These are phyloP conservation scores for Leptocoma aspasia DNA, from an alignment of 2,113 vertebrate genomes.

Conservation along the genomic window DNA sequence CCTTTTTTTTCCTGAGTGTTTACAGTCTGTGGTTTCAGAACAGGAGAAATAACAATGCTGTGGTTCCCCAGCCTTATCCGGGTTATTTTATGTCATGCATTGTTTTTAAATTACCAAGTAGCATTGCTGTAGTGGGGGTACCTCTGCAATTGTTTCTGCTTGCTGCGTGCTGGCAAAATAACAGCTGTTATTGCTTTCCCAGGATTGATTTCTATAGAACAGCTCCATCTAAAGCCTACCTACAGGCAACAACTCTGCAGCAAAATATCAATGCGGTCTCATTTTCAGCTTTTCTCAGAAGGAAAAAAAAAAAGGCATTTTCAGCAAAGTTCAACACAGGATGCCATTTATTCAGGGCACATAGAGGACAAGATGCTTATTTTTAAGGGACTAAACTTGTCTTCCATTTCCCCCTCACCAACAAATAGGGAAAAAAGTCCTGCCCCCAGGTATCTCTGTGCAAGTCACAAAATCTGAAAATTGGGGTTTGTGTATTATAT, in stretches of 20 bases:
- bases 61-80: neutral
- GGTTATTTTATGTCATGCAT: slow-evolving; percentile 4
- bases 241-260: slow-evolving; percentile 56
- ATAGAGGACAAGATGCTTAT: neutral
- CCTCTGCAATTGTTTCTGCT: slow-evolving; percentile 1
- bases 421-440: neutral
- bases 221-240: slow-evolving; percentile 61
- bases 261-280: neutral
- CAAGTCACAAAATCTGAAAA: neutral
- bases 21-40: neutral
- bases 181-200: slow-evolving; percentile 31
- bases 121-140: neutral
- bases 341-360: neutral
- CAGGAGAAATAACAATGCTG: neutral
- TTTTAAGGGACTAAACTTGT: neutral
- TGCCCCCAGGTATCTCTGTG: neutral
- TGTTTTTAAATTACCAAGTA: slow-evolving; percentile 2
- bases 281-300: neutral
- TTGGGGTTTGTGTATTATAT: neutral
- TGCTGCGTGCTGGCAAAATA: slow-evolving; percentile 22
- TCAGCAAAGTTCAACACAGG: neutral
- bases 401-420: neutral
- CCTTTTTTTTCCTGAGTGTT: neutral
- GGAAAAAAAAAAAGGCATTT: neutral
- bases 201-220: slow-evolving; percentile 46